Evolutionary conservation across 2,113 vertebrate genomes (phyloP).

Genomic region (Thalassoma bifasciatum): DNA sequence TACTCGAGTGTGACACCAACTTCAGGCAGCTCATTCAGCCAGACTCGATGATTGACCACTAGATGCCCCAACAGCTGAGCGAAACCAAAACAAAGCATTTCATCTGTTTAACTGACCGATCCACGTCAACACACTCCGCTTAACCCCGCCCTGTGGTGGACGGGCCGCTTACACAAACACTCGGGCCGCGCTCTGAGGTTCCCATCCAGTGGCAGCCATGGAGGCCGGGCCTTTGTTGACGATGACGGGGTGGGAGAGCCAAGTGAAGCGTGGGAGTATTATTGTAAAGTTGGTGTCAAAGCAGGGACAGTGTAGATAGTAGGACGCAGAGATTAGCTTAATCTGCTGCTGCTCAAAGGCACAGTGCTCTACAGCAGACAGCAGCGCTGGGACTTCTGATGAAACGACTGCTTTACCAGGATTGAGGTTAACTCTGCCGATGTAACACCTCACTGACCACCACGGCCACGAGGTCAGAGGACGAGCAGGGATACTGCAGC

Average conservation of each 20-base stretch:
- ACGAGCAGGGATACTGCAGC: neutral
- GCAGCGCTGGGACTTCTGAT: slow-evolving; percentile 50
- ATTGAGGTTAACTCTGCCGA: slow-evolving; percentile 48
- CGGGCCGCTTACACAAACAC: slow-evolving; percentile 66
- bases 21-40: neutral
- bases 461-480: slow-evolving; percentile 49
- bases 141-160: slow-evolving; percentile 45
- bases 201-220: slow-evolving; percentile 55
- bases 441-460: slow-evolving; percentile 46
- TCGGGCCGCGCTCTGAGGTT: slow-evolving; percentile 50
- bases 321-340: slow-evolving; percentile 61
- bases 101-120: slow-evolving; percentile 37
- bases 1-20: slow-evolving; percentile 3
- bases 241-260: slow-evolving; percentile 40
- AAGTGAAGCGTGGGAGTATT: slow-evolving; percentile 72
- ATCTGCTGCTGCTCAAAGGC: slow-evolving; percentile 60
- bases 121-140: slow-evolving; percentile 53
- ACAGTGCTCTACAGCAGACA: slow-evolving; percentile 41
- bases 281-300: slow-evolving; percentile 75
- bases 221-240: slow-evolving; percentile 68
- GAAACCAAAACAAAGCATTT: slow-evolving; percentile 30
- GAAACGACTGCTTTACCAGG: slow-evolving; percentile 61
- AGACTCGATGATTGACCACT: slow-evolving; percentile 9
- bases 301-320: slow-evolving; percentile 73
- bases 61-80: slow-evolving; percentile 44